Conservation (phyloP, 1,140 invertebrate genomes). For the Pinna nobilis region DNA sequence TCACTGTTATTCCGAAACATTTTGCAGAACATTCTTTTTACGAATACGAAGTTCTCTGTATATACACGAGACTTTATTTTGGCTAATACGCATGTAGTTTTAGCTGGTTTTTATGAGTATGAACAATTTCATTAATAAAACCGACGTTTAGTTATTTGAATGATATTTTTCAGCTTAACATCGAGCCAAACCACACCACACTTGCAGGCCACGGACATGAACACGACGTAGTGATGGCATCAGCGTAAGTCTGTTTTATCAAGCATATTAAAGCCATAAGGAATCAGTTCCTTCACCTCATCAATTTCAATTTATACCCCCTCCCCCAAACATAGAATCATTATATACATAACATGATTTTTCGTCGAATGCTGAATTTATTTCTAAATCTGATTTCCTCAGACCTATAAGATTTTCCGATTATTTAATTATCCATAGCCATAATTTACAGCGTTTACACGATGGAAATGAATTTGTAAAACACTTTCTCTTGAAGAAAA, state of each 20-base stretch:
- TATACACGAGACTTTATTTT: not conserved
- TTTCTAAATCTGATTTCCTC: not conserved
- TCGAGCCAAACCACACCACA: conserved; percentile 79
- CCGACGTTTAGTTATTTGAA: not conserved
- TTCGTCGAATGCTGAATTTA: not conserved
- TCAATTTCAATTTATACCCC: too few species aligned
- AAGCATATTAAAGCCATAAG: not conserved
- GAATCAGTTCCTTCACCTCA: too few species aligned
- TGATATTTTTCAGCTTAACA: conserved; percentile 72
- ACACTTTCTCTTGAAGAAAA: not conserved
- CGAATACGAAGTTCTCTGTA: too few species aligned
- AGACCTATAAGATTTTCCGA: too few species aligned
- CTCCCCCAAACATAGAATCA: not conserved
- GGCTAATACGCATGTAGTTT: not conserved
- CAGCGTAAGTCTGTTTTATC: conserved; percentile 73
- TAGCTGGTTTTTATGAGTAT: not conserved
- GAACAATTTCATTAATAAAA: too few species aligned
- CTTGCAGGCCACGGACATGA: conserved; percentile 76
- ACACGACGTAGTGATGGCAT: conserved; percentile 75
- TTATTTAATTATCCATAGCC: too few species aligned
- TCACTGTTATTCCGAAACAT: too few species aligned
- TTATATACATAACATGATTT: not conserved
- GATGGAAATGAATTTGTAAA: not conserved
- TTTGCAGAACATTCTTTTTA: too few species aligned
- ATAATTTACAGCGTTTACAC: too few species aligned